phyloP scores from a whole-genome alignment of 2,797 vertebrate species.

The Gymnodraco acuticeps region DNA sequence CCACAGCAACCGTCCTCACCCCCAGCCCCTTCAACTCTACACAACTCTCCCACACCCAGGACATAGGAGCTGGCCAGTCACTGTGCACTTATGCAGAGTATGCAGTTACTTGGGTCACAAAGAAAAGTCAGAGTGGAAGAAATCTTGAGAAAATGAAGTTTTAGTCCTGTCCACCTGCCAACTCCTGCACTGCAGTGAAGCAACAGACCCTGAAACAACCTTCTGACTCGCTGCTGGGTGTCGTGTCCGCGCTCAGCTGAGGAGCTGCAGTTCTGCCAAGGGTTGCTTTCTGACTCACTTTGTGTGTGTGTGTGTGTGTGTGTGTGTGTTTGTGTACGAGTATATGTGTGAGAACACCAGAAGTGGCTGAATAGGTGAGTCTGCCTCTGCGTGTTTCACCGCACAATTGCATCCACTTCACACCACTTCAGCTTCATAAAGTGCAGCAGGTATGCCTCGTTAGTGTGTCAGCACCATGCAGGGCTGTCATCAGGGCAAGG shows the following conservation, averaged over 20 bases:
- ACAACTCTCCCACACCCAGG: constrained; percentile 48
- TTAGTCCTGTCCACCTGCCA: constrained; percentile 64
- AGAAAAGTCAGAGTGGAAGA: constrained; percentile 27
- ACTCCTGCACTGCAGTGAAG: constrained; percentile 64
- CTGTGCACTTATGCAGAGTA: constrained; percentile 69
- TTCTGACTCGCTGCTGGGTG: constrained; percentile 46
- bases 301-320: constrained; percentile 10
- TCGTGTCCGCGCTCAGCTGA: constrained; percentile 59
- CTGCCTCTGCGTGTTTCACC: constrained; percentile 11
- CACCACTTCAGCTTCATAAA: constrained; percentile 54
- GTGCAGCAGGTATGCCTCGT: constrained; percentile 66
- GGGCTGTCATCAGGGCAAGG: constrained; percentile 29
- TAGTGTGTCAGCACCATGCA: constrained; percentile 51
- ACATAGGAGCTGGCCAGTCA: constrained; percentile 57
- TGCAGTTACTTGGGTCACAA: constrained; percentile 66
- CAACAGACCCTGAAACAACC: constrained; percentile 69
- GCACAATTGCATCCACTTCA: constrained; percentile 58
- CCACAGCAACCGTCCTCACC: constrained; percentile 60
- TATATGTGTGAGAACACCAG: neutral
- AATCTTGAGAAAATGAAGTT: constrained; percentile 67
- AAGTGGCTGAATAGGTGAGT: constrained; percentile 23
- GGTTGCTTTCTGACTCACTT: constrained; percentile 54
- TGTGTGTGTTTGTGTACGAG: neutral
- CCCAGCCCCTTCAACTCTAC: constrained; percentile 46
- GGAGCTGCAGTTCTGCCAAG: constrained; percentile 43